A percentile compares a stretch with the other conserved stretches of the same genome.
phyloP scores from a whole-genome alignment of 2,113 vertebrate species.

The Dipodomys merriami region DNA sequence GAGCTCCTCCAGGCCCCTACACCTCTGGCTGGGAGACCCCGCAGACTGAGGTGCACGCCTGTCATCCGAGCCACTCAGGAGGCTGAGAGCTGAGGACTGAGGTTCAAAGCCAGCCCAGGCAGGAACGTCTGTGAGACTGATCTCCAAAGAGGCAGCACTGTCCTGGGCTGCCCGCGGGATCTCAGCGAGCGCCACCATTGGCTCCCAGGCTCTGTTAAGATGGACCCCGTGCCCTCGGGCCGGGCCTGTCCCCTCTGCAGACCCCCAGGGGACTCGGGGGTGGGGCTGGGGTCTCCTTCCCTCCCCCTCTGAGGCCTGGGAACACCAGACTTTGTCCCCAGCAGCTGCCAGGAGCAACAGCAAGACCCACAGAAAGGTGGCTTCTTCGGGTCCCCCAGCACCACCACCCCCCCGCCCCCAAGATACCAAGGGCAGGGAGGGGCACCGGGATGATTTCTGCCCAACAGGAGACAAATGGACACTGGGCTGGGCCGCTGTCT shows the following conservation, averaged over 20 bases:
- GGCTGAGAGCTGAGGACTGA: no score
- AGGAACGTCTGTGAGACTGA: no score
- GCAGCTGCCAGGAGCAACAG: slow-evolving; percentile 52
- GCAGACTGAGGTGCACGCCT: background rate
- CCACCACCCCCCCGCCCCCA: background rate
- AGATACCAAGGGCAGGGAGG: background rate
- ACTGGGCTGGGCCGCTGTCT: background rate
- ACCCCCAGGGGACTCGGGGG: no score
- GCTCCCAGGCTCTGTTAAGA: no score
- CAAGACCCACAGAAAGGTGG: background rate
- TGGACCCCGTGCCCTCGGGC: no score
- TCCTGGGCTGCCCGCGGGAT: no score
- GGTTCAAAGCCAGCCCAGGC: no score
- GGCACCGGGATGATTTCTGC: background rate
- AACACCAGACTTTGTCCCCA: background rate
- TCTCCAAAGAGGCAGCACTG: no score
- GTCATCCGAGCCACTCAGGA: no score
- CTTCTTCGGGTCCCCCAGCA: background rate
- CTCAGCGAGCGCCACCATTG: no score
- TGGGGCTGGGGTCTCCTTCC: background rate
- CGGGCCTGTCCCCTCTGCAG: background rate
- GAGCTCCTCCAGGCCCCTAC: background rate
- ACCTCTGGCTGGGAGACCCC: background rate
- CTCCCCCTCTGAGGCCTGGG: background rate
- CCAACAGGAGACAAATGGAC: background rate